phyloP scores from a whole-genome alignment of 2,888 invertebrate genomes.

The Crepidodera aurea region DNA sequence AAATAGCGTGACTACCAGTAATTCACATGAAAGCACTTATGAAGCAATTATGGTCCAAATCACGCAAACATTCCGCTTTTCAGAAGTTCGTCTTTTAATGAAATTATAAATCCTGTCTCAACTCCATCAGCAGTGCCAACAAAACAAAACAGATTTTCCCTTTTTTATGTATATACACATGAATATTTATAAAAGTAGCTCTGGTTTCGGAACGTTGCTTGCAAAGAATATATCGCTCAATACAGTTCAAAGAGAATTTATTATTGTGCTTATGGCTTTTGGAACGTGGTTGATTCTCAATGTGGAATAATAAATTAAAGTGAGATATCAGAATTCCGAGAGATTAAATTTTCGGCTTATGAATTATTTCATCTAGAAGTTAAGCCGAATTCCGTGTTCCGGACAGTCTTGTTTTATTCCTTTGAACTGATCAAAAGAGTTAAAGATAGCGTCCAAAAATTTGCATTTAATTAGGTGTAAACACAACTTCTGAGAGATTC shows the following conservation, averaged over 20 bases:
- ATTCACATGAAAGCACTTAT: background rate
- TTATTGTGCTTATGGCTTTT: conserved; percentile 33
- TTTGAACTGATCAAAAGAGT: background rate
- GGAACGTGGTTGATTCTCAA: conserved; percentile 26
- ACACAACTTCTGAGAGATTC: background rate
- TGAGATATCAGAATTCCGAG: conserved; percentile 7
- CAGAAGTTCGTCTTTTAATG: conserved; percentile 8
- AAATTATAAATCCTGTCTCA: conserved; percentile 5
- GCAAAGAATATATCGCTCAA: conserved; percentile 31
- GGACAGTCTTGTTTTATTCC: background rate
- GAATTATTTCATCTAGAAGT: background rate
- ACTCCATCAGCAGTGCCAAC: conserved; percentile 17
- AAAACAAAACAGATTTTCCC: conserved; percentile 22
- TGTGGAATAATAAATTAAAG: conserved; percentile 20
- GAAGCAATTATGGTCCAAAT: background rate
- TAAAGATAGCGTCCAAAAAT: background rate
- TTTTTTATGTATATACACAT: conserved; percentile 17
- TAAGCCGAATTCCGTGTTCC: background rate
- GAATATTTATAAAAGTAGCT: conserved; percentile 34
- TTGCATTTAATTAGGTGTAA: background rate
- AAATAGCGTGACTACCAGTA: background rate
- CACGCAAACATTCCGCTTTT: background rate
- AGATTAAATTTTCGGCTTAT: conserved; percentile 11
- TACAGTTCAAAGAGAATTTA: conserved; percentile 35
- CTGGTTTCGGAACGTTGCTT: conserved; percentile 10